Conservation (phyloP, 2,113 vertebrate species). For the Manacus vitellinus region DNA sequence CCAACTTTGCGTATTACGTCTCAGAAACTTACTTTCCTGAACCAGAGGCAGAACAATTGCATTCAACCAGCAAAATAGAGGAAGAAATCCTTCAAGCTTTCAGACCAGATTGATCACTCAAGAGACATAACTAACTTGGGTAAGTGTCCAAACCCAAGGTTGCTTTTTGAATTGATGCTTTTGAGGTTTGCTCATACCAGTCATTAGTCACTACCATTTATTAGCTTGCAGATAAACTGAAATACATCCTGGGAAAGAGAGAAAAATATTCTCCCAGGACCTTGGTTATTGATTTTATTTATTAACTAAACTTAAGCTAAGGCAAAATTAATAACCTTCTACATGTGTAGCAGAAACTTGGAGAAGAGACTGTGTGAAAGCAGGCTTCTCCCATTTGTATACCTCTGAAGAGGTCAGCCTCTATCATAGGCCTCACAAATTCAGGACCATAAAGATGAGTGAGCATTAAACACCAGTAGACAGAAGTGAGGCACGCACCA, state of each 20-base stretch:
- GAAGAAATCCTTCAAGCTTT: slow-evolving; percentile 55
- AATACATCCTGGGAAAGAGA: slow-evolving; percentile 59
- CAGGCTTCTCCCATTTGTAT: not conserved
- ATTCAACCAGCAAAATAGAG: not conserved
- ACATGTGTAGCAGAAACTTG: not conserved
- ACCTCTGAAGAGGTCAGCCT: not conserved
- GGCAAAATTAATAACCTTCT: slow-evolving; percentile 55
- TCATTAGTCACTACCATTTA: slow-evolving; percentile 64
- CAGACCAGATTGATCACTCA: slow-evolving; percentile 48
- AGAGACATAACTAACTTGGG: not conserved
- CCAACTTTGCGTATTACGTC: not conserved
- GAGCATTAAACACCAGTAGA: slow-evolving; percentile 29
- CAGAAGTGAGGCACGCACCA: not conserved
- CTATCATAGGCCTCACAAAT: not conserved
- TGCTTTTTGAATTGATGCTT: slow-evolving; percentile 52
- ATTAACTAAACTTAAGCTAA: slow-evolving; percentile 42
- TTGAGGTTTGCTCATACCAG: slow-evolving; percentile 45
- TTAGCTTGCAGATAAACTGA: slow-evolving; percentile 58
- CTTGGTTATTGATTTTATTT: slow-evolving; percentile 49
- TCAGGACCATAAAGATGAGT: not conserved
- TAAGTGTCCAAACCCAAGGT: slow-evolving; percentile 6
- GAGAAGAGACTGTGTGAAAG: not conserved
- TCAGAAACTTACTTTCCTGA: not conserved
- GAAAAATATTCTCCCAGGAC: slow-evolving; percentile 56
- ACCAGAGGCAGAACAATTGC: not conserved